Conservation (phyloP, 2,113 vertebrate genomes). For the Scortum barcoo region DNA sequence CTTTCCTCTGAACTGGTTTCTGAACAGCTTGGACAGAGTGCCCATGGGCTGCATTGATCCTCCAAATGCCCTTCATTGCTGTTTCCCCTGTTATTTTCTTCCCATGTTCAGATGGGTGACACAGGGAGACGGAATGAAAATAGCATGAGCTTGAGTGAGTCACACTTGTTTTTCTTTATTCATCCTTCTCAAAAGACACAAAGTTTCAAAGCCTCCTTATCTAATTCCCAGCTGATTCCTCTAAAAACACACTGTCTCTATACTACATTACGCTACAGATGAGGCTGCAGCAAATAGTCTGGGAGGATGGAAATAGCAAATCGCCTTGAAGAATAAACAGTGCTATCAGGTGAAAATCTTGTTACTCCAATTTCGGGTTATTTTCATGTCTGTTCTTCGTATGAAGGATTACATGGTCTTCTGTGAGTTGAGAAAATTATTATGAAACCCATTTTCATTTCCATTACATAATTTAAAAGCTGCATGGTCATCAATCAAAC, state of each 20-base stretch:
- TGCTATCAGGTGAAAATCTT: constrained; percentile 67
- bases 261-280: constrained; percentile 44
- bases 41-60: constrained; percentile 11
- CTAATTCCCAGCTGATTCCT: constrained; percentile 67
- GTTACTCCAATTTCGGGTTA: constrained; percentile 40
- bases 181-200: constrained; percentile 48
- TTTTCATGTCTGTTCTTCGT: constrained; percentile 49
- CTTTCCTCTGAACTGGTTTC: constrained; percentile 33
- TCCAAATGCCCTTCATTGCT: constrained; percentile 42
- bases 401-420: constrained; percentile 39
- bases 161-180: constrained; percentile 60
- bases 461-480: constrained; percentile 41
- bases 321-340: constrained; percentile 64
- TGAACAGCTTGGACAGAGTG: constrained; percentile 43
- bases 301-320: constrained; percentile 62
- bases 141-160: constrained; percentile 53
- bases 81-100: constrained; percentile 35
- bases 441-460: constrained; percentile 35
- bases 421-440: constrained; percentile 28
- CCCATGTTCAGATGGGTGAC: constrained; percentile 47
- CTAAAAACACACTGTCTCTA: constrained; percentile 37
- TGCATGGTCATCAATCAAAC: constrained; percentile 38
- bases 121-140: constrained; percentile 55
- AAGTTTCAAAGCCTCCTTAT: constrained; percentile 61
- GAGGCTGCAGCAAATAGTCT: constrained; percentile 51